Base-by-base conservation (phyloP, 2,113 vertebrate genomes). In the Triplophysa siluroides region DNA sequence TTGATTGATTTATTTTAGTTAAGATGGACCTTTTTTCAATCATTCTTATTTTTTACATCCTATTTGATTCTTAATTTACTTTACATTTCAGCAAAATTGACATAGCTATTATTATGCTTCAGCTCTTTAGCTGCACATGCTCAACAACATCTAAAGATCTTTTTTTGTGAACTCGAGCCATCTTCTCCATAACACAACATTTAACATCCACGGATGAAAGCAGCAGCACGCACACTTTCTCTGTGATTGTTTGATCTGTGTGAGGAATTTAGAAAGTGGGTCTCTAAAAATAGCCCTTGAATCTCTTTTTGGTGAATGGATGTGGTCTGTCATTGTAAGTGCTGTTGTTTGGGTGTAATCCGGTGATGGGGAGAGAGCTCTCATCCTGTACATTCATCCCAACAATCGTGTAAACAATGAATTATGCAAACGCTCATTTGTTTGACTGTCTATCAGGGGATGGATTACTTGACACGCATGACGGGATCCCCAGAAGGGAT, bases 241-340 rank as follows among this genome's bases (percentile, higher is more conserved):
- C 13, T 13, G n/a, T 72, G 78, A 38, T 21, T 11, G 18, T 13
- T 16, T 41, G 19, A 18, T 45, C 58, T 73, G 21, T 18, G n/a
- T 8, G 52, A 23, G 66, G 54, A 65, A 77, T 65, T 14, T 61
- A 76, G 43, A 76, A 85, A 79, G 54, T 81, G 66, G 71, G 78
- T 79, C 76, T 85, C 80, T 85, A 81, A 82, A 80, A 78, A 82
- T 80, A 85, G 65, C 52, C 5, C 13, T 50, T 6, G 58, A 70
- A 83, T 85, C 67, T 76, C 29, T 85, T 56, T 82, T 62, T 60
- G 56, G 73, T 81, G 74, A 26, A 62, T 76, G 63, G 71, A 74
- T 18, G 24, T 64, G 21, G 62, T 24, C 52, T 67, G 63, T 65
- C 60, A 33, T 61, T 68, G 50, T 56, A 75, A 68, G 71, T 24